Evolutionary conservation across 1,140 invertebrate genomes (phyloP).

Genomic region (Drosophila virilis): DNA sequence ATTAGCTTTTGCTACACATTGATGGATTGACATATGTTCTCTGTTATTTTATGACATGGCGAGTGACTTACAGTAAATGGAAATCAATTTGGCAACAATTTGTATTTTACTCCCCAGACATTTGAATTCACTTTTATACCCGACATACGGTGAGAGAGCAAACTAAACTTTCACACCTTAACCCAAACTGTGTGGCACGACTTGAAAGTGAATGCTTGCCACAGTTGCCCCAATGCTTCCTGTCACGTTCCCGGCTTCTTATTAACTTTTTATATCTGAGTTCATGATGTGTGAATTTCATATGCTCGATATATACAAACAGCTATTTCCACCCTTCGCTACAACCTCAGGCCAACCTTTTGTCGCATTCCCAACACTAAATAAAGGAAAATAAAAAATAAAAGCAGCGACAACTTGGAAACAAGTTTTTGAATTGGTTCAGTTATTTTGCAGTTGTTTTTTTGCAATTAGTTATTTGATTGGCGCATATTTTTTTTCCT

Average conservation of each 20-base stretch:
- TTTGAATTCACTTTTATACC: constrained; percentile 14
- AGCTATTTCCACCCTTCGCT: constrained; percentile 14
- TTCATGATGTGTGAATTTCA: constrained; percentile 65
- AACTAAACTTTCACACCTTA: constrained; percentile 47
- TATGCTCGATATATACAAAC: constrained; percentile 44
- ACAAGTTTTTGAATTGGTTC: constrained; percentile 38
- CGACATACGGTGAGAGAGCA: background rate
- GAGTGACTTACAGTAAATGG: constrained; percentile 23
- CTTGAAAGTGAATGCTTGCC: constrained; percentile 32
- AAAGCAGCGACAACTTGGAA: constrained; percentile 4
- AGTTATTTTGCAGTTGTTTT: constrained; percentile 34
- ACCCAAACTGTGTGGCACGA: constrained; percentile 3
- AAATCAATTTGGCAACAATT: constrained; percentile 51
- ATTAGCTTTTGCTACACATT: constrained; percentile 21
- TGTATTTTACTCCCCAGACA: constrained; percentile 16
- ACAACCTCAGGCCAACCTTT: constrained; percentile 24
- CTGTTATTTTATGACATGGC: constrained; percentile 18
- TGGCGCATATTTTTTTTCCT: constrained; percentile 8
- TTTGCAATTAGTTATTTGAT: constrained; percentile 49
- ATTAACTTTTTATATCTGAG: constrained; percentile 73
- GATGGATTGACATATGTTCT: constrained; percentile 16
- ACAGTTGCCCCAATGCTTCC: constrained; percentile 42
- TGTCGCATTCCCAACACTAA: constrained; percentile 48
- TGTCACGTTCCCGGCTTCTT: constrained; percentile 63
- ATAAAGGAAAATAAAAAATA: too few relatives aligned